A percentile compares a stretch with the other conserved stretches of the same genome.
phyloP scores from a whole-genome alignment of 2,888 invertebrate species.

The Imbricaverruca yamaguchii region DNA sequence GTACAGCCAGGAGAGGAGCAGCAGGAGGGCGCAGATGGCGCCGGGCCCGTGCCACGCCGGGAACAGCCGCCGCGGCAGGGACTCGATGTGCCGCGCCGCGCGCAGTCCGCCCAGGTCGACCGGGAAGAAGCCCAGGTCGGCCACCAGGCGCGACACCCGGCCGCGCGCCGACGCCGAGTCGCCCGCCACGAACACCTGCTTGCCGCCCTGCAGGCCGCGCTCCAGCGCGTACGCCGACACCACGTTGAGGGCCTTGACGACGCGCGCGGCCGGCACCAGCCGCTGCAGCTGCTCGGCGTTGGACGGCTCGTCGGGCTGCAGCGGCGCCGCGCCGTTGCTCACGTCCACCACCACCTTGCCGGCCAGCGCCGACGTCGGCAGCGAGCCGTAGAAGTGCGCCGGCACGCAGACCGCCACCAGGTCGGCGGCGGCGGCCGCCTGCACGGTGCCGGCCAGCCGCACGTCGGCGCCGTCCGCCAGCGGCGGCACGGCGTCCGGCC shows the following conservation, averaged over 20 bases:
- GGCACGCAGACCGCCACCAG: slow-evolving; percentile 29
- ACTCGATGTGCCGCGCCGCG: slow-evolving; percentile 28
- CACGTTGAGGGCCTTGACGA: slow-evolving; percentile 34
- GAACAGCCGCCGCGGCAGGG: slow-evolving; percentile 32
- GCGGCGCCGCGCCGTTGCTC: slow-evolving; percentile 25
- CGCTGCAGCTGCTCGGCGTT: slow-evolving; percentile 30
- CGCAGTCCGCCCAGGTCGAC: neutral
- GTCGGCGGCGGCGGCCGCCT: slow-evolving; percentile 24
- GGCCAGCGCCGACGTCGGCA: slow-evolving; percentile 25
- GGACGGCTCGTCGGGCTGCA: slow-evolving; percentile 22
- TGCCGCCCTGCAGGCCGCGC: slow-evolving; percentile 30
- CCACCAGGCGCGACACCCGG: neutral
- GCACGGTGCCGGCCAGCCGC: slow-evolving; percentile 26
- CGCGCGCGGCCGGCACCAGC: slow-evolving; percentile 25
- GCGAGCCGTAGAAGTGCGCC: slow-evolving; percentile 27
- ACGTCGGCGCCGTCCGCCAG: slow-evolving; percentile 26
- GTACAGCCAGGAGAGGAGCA: slow-evolving; percentile 27
- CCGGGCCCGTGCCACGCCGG: slow-evolving; percentile 30
- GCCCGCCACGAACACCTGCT: slow-evolving; percentile 28
- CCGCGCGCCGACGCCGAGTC: neutral
- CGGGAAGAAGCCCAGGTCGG: slow-evolving; percentile 13
- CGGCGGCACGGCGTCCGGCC: slow-evolving; percentile 23
- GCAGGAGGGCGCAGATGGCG: slow-evolving; percentile 24
- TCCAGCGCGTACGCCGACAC: slow-evolving; percentile 34
- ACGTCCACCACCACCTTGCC: slow-evolving; percentile 31